phyloP scores from a whole-genome alignment of 2,888 invertebrate genomes.

The Siphlonurus alternatus region DNA sequence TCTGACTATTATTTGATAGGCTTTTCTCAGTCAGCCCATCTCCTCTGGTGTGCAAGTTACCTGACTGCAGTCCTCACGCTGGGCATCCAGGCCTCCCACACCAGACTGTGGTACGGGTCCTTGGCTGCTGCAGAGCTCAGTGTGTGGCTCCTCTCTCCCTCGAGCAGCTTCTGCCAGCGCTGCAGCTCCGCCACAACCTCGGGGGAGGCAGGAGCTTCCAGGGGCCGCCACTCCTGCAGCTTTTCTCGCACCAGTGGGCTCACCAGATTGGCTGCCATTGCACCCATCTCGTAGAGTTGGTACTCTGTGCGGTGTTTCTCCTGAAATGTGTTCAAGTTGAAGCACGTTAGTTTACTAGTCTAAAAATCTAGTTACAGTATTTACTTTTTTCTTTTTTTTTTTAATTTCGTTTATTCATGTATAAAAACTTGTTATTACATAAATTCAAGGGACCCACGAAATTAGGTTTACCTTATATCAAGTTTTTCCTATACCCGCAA shows the following conservation, averaged over 20 bases:
- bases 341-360: neutral
- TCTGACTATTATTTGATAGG: no score
- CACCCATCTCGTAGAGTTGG: constrained; percentile 64
- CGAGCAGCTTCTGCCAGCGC: constrained; percentile 52
- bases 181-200: constrained; percentile 34
- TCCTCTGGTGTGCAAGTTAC: constrained; percentile 42
- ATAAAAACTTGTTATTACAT: no score
- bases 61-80: constrained; percentile 50
- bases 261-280: constrained; percentile 68
- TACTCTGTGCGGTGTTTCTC: constrained; percentile 57
- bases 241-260: constrained; percentile 65
- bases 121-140: constrained; percentile 17
- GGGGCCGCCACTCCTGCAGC: constrained; percentile 63
- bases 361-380: no score
- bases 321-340: constrained; percentile 28
- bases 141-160: constrained; percentile 13
- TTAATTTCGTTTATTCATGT: no score
- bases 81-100: constrained; percentile 90
- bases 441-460: no score
- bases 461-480: no score
- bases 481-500: no score
- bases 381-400: no score
- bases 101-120: constrained; percentile 56
- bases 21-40: no score
- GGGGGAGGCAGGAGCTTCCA: constrained; percentile 46